Evolutionary conservation across 2,888 invertebrate species (phyloP).

Genomic region (Limnephilus lunatus): DNA sequence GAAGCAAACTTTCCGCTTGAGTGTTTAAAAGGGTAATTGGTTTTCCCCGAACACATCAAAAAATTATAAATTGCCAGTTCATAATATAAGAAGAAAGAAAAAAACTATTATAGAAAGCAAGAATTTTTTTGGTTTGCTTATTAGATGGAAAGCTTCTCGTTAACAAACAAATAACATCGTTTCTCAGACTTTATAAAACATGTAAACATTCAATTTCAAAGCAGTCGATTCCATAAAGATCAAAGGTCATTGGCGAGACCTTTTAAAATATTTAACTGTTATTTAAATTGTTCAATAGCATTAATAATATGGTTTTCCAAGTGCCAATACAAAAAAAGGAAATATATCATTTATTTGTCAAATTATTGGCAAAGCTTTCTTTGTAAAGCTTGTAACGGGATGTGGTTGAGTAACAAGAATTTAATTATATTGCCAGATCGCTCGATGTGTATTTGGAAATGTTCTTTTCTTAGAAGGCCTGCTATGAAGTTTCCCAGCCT

Average conservation of each 20-base stretch:
- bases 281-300: background rate
- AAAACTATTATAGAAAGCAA: background rate
- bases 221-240: background rate
- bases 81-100: background rate
- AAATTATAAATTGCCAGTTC: background rate
- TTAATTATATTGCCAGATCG: background rate
- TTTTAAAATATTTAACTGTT: background rate
- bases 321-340: background rate
- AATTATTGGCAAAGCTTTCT: background rate
- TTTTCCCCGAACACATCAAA: background rate
- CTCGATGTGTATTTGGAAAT: background rate
- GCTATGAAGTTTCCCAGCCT: background rate
- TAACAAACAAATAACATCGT: too few relatives aligned
- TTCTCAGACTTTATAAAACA: background rate
- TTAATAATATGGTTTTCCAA: background rate
- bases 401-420: background rate
- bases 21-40: background rate
- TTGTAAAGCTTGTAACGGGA: background rate
- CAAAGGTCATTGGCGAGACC: background rate
- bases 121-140: too few relatives aligned
- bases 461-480: background rate
- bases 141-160: too few relatives aligned
- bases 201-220: background rate
- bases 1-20: background rate
- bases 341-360: constrained; percentile 11